Evolutionary conservation across 2,797 vertebrate genomes (phyloP), one percentile per base, ranked within the genome.

Genomic region (Hippocampus kuda): DNA sequence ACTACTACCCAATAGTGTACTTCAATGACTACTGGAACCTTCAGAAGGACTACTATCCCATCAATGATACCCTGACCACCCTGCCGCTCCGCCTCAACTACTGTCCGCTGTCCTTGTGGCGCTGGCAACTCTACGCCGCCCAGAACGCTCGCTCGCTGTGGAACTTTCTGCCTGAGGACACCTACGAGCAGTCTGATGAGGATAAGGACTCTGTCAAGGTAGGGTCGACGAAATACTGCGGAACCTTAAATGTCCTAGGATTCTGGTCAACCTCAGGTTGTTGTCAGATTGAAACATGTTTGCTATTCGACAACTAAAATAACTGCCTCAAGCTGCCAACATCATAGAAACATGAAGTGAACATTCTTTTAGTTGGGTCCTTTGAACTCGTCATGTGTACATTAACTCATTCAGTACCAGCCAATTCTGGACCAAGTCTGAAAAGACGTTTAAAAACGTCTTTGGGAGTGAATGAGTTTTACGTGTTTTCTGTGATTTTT

Each of bases 1-100:
- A 98, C 78, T 98, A 98, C 84, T 98, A 94, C 80, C 96, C 96
- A 57, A 97, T 98, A 22, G 88, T 98, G 24, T 98, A 97, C 86
- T 97, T 97, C 89, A 98, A 98, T 0, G 96, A 98, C 80, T 98
- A 98, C 91, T 98, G 96, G 96, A 98, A 98, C 89, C 92, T 98
- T 75, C 96, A 98, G 89, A 95, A 94, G 83, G 96, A 98, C 34
- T 95, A 97, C 71, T 95, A 92, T 79, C 92, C 95, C 66, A 92
- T 98, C 80, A 98, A 98, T 0, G 92, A 93, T 3, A 92, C 88
- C 2, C 85, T 97, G 77, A 83, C 79, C 38, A 86, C 81, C 61
- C 88, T 98, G 46, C 95, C 96, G 0, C 88, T 98, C 60, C 93
- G 93, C 0, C 90, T 98, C 46, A 85, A 78, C 66, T 98, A 91